phyloP scores from a whole-genome alignment of 2,113 vertebrate genomes.

The Labeo rohita region DNA sequence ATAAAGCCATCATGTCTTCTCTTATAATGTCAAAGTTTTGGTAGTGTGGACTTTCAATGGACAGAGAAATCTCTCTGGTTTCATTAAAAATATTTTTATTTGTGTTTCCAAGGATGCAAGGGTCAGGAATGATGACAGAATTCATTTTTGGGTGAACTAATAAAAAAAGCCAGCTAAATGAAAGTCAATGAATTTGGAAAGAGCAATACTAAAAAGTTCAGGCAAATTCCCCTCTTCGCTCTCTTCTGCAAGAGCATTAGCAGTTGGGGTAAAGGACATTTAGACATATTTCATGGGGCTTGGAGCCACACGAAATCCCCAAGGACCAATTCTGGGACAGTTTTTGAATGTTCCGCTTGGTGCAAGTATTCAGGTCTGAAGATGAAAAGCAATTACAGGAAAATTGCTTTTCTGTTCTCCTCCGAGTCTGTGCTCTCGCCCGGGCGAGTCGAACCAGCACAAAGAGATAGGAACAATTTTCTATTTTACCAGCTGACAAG shows the following conservation, averaged over 20 bases:
- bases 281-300: conserved; percentile 36
- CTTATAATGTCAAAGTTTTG: neutral
- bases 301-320: conserved; percentile 38
- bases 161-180: neutral
- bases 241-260: neutral
- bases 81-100: too few relatives aligned
- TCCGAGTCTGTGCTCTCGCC: conserved; percentile 11
- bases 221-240: neutral
- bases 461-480: conserved; percentile 40
- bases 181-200: neutral
- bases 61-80: too few relatives aligned
- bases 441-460: neutral
- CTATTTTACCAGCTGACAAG: conserved; percentile 44
- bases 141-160: neutral
- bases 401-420: conserved; percentile 55
- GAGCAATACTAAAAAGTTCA: neutral
- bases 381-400: conserved; percentile 59
- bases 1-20: neutral
- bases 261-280: conserved; percentile 11
- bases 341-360: conserved; percentile 51
- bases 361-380: conserved; percentile 41
- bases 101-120: too few relatives aligned
- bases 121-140: too few relatives aligned
- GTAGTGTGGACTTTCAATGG: neutral
- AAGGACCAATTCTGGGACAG: conserved; percentile 39